phyloP scores from a whole-genome alignment of 2,888 invertebrate species.

The Steinernema scapterisci region DNA sequence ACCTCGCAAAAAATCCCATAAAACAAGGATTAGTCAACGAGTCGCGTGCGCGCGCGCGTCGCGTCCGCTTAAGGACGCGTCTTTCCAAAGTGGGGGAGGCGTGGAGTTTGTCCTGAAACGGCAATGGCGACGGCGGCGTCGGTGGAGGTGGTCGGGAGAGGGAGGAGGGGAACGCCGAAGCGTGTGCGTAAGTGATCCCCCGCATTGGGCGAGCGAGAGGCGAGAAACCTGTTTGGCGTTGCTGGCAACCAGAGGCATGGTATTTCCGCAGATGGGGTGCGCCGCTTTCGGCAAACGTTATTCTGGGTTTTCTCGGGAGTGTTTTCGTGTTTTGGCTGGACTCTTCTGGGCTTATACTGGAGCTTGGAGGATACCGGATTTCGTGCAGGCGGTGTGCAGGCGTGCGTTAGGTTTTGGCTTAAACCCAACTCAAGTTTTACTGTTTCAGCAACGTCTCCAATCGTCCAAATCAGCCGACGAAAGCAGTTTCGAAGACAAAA shows the following conservation, averaged over 20 bases:
- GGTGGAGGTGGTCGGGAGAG: background rate
- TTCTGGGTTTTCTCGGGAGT: background rate
- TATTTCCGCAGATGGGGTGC: background rate
- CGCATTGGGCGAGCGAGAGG: background rate
- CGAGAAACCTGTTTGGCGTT: constrained; percentile 2
- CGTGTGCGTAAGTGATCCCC: constrained; percentile 20
- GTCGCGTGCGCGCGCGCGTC: too few species aligned
- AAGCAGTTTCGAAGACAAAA: background rate
- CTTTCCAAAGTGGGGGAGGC: background rate
- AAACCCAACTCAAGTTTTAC: too few species aligned
- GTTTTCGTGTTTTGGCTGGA: background rate
- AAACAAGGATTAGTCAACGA: constrained; percentile 16
- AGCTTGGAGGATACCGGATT: too few species aligned
- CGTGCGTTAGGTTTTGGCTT: too few species aligned
- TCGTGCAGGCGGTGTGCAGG: too few species aligned
- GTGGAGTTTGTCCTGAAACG: background rate
- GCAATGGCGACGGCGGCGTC: background rate
- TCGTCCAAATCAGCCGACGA: background rate
- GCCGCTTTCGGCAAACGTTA: background rate
- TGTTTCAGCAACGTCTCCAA: background rate
- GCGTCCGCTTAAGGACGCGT: too few species aligned
- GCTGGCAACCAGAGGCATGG: background rate
- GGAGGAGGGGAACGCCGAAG: background rate
- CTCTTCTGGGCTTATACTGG: too few species aligned
- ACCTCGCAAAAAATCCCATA: background rate